Evolutionary conservation across 2,888 invertebrate genomes (phyloP), one percentile per base, ranked within the genome.

Genomic region (Scaptomyza flava): DNA sequence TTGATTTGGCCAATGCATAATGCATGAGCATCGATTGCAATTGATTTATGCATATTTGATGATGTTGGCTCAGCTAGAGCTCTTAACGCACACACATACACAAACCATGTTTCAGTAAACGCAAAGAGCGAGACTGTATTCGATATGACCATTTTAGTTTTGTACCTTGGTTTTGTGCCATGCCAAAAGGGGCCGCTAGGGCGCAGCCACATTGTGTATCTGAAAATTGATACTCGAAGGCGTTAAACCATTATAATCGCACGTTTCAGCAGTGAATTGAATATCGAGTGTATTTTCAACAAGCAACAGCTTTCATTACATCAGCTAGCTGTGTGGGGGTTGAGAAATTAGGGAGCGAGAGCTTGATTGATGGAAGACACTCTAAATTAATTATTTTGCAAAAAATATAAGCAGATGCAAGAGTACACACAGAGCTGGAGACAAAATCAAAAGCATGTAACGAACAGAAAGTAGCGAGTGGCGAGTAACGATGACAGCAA

Each of bases 121-220:
- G 9, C 1, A 17, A 17, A 17, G 17, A 17, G 17, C 17, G 36
- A 36, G 36, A 36, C 5, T n/a, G n/a, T 5, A 12, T 9, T 23
- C 8, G n/a, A 48, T 27, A 6, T 5, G 4, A 27, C 27, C 27
- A 38, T 41, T 52, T 41, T n/a, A 41, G 14, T 41, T 36, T 9
- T 62, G 36, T 90, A 91, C 91, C 90, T 91, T 90, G 90, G 68
- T 80, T 75, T 79, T 84, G 87, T 75, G 82, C 81, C 86, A 91
- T 90, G 82, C 91, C 91, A 75, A 88, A 91, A 79, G 89, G 89
- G 27, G 4, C 27, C 64, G 91, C 87, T 71, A 91, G 88, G 68
- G 90, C 86, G 83, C 91, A 91, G 81, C 91, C 91, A 84, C 91
- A 91, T 81, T 91, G 91, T 65, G 89, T 76, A 90, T 88, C 91